Evolutionary conservation across 2,888 invertebrate genomes (phyloP), one percentile per base, ranked within the genome.

Genomic region (Pomacea canaliculata): DNA sequence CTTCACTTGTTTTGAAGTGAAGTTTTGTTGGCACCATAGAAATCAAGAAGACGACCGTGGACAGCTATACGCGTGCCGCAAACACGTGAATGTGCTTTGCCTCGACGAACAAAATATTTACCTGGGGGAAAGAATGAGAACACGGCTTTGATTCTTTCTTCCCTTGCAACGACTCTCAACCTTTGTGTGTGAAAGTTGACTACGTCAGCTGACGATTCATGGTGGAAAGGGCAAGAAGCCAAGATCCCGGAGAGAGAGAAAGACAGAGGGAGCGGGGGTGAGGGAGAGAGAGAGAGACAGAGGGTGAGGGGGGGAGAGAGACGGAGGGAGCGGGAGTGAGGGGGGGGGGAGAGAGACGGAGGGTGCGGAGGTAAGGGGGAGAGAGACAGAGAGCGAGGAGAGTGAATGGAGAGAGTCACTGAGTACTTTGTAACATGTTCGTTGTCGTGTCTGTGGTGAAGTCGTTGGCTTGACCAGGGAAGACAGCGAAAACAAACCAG

Each of bases 231-330:
- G 71, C 5, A 10, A 62, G 9, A 5, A 1, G 62, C 62, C 60
- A 56, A 71, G 60, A n/a, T 18, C 16, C 62, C 62, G 37, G 62
- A n/a, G 48, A 37, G 37, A 48, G 46, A 46, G 37, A 48, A 1
- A 46, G 71, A 62, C 46, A 63, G 62, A 71, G 62, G 62, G 60
- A 71, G 46, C 4, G 63, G 51, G 71, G 62, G 71, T 37, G 71
- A 62, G 27, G 18, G 49, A 23, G 18, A n/a, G 46, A 46, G 49
- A 23, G 18, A n/a, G 46, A 46, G 71, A 62, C 46, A 71, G 62
- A 71, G 62, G 62, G 60, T 62, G 46, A 62, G 63, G 51, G 71
- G 62, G 71, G 62, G 71, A 71, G 71, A 71, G 71, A 71, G 71
- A 71, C 46, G 60, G 71, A 60, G 60, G 37, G 60, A 71, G 71